Evolutionary conservation across 2,888 invertebrate species (phyloP).

Genomic region (Temnothorax ravouxi): DNA sequence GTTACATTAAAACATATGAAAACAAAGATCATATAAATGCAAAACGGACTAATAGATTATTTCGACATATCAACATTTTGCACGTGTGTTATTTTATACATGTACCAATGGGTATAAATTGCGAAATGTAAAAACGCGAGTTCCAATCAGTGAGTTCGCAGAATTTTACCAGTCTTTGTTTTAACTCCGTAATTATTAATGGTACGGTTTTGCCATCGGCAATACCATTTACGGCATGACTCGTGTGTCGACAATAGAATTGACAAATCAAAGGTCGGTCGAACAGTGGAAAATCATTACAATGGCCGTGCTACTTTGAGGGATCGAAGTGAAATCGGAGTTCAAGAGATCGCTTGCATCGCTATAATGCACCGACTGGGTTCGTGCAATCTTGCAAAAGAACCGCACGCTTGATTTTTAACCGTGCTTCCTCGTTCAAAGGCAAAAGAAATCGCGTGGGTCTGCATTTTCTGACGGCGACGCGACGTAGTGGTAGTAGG

Average conservation of each 20-base stretch:
- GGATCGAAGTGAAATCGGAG: slow-evolving; percentile 38
- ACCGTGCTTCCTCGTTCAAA: slow-evolving; percentile 10
- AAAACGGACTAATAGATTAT: not conserved
- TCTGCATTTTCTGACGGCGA: slow-evolving; percentile 22
- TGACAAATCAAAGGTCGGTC: slow-evolving; percentile 36
- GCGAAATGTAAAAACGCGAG: not conserved
- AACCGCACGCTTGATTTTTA: slow-evolving; percentile 28
- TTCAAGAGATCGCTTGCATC: slow-evolving; percentile 13
- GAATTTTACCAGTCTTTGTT: slow-evolving; percentile 30
- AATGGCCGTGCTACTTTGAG: slow-evolving; percentile 37
- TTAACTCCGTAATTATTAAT: slow-evolving; percentile 42
- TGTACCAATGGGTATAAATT: not conserved
- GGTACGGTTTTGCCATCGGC: slow-evolving; percentile 16
- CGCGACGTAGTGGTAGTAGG: too few species aligned
- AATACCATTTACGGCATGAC: slow-evolving; percentile 21
- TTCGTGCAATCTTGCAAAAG: slow-evolving; percentile 12
- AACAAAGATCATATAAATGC: not conserved
- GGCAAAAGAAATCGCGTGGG: slow-evolving; percentile 27
- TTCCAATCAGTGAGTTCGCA: not conserved
- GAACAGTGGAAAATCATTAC: slow-evolving; percentile 29
- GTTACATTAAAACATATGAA: not conserved
- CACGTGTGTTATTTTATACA: not conserved
- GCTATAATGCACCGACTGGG: slow-evolving; percentile 4
- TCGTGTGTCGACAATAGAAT: slow-evolving; percentile 45
- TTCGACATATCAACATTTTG: not conserved